A percentile compares a stretch with the other conserved stretches of the same genome.
These are phyloP conservation scores for Sesia apiformis DNA, from an alignment of 2,888 invertebrate species.

Conservation along the genomic window DNA sequence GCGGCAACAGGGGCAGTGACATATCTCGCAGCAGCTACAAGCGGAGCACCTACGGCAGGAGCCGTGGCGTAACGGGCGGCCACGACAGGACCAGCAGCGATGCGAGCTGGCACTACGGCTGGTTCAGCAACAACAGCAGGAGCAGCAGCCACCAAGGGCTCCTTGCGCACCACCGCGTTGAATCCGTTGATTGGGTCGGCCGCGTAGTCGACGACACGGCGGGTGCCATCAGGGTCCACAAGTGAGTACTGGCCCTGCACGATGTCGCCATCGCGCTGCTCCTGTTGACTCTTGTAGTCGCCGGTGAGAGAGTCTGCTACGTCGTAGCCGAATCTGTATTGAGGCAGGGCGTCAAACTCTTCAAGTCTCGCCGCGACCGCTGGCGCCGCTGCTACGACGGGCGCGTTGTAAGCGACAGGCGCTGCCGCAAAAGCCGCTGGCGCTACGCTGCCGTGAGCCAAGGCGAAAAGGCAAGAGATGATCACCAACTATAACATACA, in stretches of 20 bases:
- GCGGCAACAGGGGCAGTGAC: conserved; percentile 23
- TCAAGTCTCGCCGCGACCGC: conserved; percentile 45
- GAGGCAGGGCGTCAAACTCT: conserved; percentile 72
- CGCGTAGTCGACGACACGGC: conserved; percentile 51
- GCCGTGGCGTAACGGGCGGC: conserved; percentile 19
- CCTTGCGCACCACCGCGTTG: conserved; percentile 59
- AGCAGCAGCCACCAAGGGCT: conserved; percentile 41
- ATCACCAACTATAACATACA: conserved; percentile 50
- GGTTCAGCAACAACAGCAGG: conserved; percentile 51
- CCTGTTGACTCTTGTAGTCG: conserved; percentile 61
- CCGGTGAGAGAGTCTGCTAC: conserved; percentile 62
- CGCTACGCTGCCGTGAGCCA: conserved; percentile 44
- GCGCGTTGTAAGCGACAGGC: conserved; percentile 25
- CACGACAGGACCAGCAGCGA: conserved; percentile 28
- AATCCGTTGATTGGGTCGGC: conserved; percentile 59
- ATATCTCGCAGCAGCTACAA: conserved; percentile 20
- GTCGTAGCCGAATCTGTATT: conserved; percentile 67
- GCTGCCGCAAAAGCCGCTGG: conserved; percentile 40
- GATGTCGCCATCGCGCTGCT: conserved; percentile 70
- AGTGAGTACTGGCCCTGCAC: conserved; percentile 63
- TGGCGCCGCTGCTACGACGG: conserved; percentile 31
- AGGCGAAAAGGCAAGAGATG: conserved; percentile 52
- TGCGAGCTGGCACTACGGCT: conserved; percentile 29
- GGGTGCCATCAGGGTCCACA: conserved; percentile 57
- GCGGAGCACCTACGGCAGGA: conserved; percentile 54